phyloP scores from a whole-genome alignment of 2,797 vertebrate genomes.

The Hydrolagus colliei region DNA sequence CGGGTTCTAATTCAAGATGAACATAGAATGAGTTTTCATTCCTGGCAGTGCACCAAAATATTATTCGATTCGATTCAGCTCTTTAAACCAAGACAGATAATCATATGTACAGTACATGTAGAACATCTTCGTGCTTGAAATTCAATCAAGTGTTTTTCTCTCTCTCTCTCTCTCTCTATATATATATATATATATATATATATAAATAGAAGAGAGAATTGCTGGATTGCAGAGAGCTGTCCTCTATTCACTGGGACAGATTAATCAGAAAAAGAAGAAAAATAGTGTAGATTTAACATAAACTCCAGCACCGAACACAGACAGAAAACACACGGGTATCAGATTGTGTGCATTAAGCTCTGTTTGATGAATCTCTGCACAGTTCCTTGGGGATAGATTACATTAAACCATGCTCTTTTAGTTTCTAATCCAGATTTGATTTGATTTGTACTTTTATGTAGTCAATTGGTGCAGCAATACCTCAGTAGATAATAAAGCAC shows the following conservation, averaged over 20 bases:
- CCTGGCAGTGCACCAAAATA: background rate
- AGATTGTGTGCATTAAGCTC: constrained; percentile 75
- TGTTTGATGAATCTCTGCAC: constrained; percentile 78
- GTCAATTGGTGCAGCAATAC: constrained; percentile 61
- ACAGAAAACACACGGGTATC: constrained; percentile 64
- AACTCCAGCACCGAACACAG: constrained; percentile 43
- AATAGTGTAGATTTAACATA: background rate
- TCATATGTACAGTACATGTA: background rate
- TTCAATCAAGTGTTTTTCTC: background rate
- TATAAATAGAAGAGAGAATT: too few relatives aligned
- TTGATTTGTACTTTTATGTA: constrained; percentile 78
- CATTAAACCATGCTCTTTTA: constrained; percentile 77
- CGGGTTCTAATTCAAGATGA: background rate
- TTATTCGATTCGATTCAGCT: background rate
- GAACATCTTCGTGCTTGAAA: background rate
- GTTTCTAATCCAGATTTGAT: constrained; percentile 80
- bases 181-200: too few relatives aligned
- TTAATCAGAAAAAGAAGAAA: constrained; percentile 15
- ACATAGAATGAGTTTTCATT: background rate
- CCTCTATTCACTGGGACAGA: background rate
- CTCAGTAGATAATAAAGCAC: constrained; percentile 70
- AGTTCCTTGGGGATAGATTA: constrained; percentile 78
- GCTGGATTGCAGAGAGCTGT: too few relatives aligned
- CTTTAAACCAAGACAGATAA: background rate
- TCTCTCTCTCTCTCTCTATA: too few relatives aligned